Evolutionary conservation across 2,888 invertebrate genomes (phyloP).

Genomic region (Glyphotaelius pellucidus): DNA sequence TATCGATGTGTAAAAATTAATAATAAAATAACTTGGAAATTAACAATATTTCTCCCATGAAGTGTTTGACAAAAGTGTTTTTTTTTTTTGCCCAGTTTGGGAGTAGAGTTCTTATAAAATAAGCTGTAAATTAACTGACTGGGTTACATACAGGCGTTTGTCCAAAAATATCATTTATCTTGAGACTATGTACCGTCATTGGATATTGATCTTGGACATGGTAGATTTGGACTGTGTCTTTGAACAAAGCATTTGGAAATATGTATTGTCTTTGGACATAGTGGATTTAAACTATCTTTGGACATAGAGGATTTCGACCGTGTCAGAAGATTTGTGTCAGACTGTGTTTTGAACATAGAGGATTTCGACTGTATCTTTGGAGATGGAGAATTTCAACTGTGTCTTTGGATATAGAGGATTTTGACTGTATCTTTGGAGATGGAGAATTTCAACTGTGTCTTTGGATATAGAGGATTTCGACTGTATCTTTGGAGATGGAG

Average conservation of each 20-base stretch:
- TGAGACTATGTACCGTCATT: no score
- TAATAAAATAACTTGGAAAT: background rate
- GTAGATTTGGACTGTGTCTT: no score
- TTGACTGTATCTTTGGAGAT: background rate
- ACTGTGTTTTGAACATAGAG: background rate
- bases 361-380: background rate
- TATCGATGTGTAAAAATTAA: background rate
- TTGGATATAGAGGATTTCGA: no score
- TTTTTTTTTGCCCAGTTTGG: background rate
- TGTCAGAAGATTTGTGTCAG: background rate
- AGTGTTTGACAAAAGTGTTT: background rate
- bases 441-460: no score
- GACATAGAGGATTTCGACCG: no score
- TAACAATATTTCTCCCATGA: background rate
- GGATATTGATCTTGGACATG: no score
- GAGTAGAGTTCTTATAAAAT: background rate
- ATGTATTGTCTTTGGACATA: no score
- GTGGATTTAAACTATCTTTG: no score
- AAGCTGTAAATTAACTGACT: background rate
- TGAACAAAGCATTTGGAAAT: no score
- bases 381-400: background rate
- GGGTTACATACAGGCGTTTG: background rate
- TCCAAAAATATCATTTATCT: no score
- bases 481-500: background rate
- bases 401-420: no score